Evolutionary conservation across 2,888 invertebrate genomes (phyloP).

Genomic region (Himalopsyche japonica): DNA sequence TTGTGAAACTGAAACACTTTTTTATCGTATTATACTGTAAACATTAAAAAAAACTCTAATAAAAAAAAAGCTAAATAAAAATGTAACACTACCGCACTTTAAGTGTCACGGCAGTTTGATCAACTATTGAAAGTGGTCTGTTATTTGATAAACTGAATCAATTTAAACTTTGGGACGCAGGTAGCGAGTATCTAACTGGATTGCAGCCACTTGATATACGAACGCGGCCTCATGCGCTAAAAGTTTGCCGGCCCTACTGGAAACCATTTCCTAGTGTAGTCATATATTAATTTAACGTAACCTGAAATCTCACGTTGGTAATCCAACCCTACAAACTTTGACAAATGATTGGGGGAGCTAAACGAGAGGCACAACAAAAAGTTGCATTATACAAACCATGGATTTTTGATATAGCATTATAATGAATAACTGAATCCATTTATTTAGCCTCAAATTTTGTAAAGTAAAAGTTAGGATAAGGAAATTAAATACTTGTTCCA

Average conservation of each 20-base stretch:
- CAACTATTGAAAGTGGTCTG: not conserved
- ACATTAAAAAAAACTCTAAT: too few species aligned
- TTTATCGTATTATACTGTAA: too few species aligned
- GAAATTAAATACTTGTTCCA: too few species aligned
- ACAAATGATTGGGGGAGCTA: not conserved
- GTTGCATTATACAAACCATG: too few species aligned
- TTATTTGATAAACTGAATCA: not conserved
- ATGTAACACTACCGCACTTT: too few species aligned
- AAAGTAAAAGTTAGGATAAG: too few species aligned
- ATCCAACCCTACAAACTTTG: not conserved
- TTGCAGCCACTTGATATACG: not conserved
- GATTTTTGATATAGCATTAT: too few species aligned
- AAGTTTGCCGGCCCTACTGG: not conserved
- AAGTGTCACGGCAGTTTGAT: too few species aligned
- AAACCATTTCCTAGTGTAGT: not conserved
- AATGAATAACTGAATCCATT: too few species aligned
- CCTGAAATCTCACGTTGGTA: not conserved
- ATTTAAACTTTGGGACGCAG: not conserved
- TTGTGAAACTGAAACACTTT: too few species aligned
- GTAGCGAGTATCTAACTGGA: not conserved
- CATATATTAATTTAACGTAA: not conserved
- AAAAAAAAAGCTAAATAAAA: too few species aligned
- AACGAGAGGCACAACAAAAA: not conserved
- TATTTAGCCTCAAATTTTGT: too few species aligned
- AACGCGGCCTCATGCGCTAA: not conserved